Evolutionary conservation across 2,888 invertebrate genomes (phyloP), one percentile per base, ranked within the genome.

Genomic region (Hypselothyrea guttata): DNA sequence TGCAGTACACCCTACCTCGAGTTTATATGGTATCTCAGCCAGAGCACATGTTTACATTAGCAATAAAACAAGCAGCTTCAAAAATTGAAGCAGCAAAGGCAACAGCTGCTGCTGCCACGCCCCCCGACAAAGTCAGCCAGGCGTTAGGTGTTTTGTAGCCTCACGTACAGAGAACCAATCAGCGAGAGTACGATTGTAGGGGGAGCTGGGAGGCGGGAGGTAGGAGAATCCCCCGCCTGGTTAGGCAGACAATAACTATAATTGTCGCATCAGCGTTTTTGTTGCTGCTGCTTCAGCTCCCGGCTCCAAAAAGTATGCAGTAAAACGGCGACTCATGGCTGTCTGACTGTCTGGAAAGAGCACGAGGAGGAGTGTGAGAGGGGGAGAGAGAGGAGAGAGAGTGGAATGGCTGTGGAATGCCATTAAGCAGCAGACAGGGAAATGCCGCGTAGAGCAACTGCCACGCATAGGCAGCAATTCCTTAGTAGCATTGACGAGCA

Each of bases 261-360:
- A 79, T 81, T 79, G 79, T 78, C 79, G 82, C 79, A 79, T 81
- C 79, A 79, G 82, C 79, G 65, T 81, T 81, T 75, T 75, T 81
- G 65, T 55, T 56, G 44, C 51, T 51, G 15, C 16, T 42, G 28
- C 13, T 27, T 5, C 33, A 7, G 28, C 31, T 28, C 31, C 33
- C 18, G 35, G 33, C 33, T 37, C 68, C 71, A 35, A 65, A 71
- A 59, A 71, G 74, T 71, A 67, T 60, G 67, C 72, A 73, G 73
- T 75, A 76, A 76, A 76, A 73, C 38, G 70, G 44, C 64, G 56
- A 76, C 46, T 77, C 78, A 71, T 64, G 60, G 47, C 46, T 34
- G 27, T 9, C 66, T 55, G 41, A 37, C 15, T 30, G 12, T 7
- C 9, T 11, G 7, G 9, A 30, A 27, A n/a, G 12, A 9, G 31